Conservation (phyloP, 1,140 invertebrate species). For the Dreissena rostriformis region DNA sequence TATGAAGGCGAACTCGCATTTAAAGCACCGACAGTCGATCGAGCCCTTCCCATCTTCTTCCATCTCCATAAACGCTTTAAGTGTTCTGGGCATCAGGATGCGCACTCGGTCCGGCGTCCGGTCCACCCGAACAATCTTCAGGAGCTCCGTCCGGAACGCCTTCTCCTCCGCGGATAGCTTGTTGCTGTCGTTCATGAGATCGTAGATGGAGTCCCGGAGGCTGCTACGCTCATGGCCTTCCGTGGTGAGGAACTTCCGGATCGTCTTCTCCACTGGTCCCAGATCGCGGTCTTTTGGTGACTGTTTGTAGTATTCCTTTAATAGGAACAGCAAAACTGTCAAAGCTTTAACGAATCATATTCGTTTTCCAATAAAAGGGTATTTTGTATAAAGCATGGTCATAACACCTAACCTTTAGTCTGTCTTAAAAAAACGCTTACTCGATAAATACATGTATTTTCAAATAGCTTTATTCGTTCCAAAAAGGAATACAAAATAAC, state of each 20-base stretch:
- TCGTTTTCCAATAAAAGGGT: background rate
- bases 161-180: background rate
- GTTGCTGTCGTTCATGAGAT: background rate
- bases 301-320: constrained; percentile 19
- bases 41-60: background rate
- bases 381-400: background rate
- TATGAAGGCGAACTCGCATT: background rate
- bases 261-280: constrained; percentile 34
- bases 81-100: constrained; percentile 12
- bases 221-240: background rate
- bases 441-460: too few species aligned
- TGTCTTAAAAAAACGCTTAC: too few species aligned
- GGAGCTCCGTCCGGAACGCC: background rate
- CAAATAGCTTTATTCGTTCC: too few species aligned
- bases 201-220: background rate
- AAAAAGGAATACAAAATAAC: too few species aligned
- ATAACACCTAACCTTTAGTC: too few species aligned
- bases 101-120: background rate
- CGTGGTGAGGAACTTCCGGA: background rate
- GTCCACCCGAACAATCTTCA: constrained; percentile 2
- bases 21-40: background rate
- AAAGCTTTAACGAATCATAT: background rate
- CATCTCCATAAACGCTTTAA: constrained; percentile 27
- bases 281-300: constrained; percentile 18
- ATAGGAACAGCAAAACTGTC: background rate